phyloP scores from a whole-genome alignment of 1,140 invertebrate species.

The Myzus persicae region DNA sequence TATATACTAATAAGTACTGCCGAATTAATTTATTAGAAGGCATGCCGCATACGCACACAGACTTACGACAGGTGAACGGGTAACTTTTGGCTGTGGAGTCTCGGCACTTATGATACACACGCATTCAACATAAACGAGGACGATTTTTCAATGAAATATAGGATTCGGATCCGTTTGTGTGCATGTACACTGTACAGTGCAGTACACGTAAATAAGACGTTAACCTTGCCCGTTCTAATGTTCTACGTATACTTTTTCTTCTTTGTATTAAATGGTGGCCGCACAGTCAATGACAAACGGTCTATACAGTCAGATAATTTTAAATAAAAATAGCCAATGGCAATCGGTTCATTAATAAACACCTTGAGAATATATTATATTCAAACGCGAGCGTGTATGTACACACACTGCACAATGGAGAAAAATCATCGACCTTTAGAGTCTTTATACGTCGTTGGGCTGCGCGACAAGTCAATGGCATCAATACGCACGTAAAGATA shows the following conservation, averaged over 20 bases:
- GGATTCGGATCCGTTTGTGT: slow-evolving; percentile 15
- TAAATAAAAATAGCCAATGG: slow-evolving; percentile 26
- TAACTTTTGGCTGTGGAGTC: neutral
- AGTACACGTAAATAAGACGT: slow-evolving; percentile 2
- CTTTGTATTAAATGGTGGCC: neutral
- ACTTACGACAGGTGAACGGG: neutral
- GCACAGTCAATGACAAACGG: slow-evolving; percentile 5
- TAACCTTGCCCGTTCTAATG: neutral
- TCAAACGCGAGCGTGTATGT: neutral
- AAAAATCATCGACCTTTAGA: neutral
- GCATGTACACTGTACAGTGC: neutral
- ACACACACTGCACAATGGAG: neutral
- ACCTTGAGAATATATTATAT: slow-evolving; percentile 23
- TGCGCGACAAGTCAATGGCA: neutral
- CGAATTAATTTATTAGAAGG: neutral
- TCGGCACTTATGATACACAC: neutral
- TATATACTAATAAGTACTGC: neutral
- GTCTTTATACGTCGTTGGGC: neutral
- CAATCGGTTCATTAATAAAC: neutral
- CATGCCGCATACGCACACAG: neutral
- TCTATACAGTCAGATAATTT: neutral
- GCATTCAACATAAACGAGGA: neutral
- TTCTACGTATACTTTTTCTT: neutral
- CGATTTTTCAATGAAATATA: slow-evolving; percentile 18
- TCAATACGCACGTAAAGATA: neutral